A percentile compares a stretch with the other conserved stretches of the same genome.
Conservation (phyloP, 2,113 vertebrate species). For the Pelecanus crispus region DNA sequence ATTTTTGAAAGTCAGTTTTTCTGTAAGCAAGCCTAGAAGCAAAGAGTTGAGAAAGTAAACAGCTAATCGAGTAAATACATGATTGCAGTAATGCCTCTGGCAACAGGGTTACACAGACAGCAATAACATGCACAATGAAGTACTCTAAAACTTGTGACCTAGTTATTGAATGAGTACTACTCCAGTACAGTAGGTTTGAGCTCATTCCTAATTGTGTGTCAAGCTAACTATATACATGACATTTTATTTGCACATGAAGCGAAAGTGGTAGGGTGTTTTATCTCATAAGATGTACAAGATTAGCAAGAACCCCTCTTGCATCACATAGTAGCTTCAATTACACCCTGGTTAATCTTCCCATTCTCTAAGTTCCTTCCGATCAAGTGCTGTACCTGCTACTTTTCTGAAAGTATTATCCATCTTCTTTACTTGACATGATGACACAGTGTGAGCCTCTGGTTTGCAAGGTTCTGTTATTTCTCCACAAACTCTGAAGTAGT, state of each 20-base stretch:
- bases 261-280: not conserved
- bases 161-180: not conserved
- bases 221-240: not conserved
- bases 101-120: not conserved
- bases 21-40: constrained; percentile 78
- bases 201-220: not conserved
- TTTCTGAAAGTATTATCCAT: constrained; percentile 28
- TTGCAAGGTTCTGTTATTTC: constrained; percentile 70
- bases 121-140: not conserved
- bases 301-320: not conserved
- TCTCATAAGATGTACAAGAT: not conserved
- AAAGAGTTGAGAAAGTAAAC: not conserved
- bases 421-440: constrained; percentile 85
- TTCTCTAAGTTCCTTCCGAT: not conserved
- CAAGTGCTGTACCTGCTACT: constrained; percentile 79
- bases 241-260: not conserved
- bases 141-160: not conserved
- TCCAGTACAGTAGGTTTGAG: not conserved
- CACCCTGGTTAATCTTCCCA: not conserved
- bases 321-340: not conserved
- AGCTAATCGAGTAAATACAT: not conserved
- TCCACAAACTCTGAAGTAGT: constrained; percentile 86
- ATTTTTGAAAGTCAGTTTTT: constrained; percentile 83
- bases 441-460: not conserved
- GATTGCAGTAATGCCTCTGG: not conserved